Base-by-base conservation (phyloP, 2,888 invertebrate species). In the Globia sparganii region DNA sequence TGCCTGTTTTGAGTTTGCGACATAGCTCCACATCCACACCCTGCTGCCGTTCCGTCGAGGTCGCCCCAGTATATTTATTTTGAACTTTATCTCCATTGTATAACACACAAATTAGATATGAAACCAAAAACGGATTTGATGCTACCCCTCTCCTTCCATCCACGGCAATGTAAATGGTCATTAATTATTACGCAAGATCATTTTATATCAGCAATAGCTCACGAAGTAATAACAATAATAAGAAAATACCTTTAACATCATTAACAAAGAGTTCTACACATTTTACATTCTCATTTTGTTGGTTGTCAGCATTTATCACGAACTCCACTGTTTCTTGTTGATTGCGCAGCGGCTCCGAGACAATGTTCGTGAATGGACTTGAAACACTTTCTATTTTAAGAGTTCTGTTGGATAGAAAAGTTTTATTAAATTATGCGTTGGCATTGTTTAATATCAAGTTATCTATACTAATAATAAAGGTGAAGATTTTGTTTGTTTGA, bases 311-410 rank as follows among this genome's bases (percentile, higher is more conserved):
- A 61, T 67, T 81, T 21, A 87, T 83, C 5, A 87, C 73, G 25
- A 83, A 87, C 25, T 89, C 83, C 69, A 87, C 75, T 5, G 86
- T 76, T 21, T 86, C 84, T 65, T 84, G 86, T 75, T 87, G 83
- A 74, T 80, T 59, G n/a, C 62, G 59, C 5, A 74, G 46, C 5
- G 69, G 58, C 21, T 88, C 76, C 1, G 81, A 67, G 13, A 72
- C 78, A 46, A 84, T 65, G 59, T 86, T 86, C 2, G 84, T 71
- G 18, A 77, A 81, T 34, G 73, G 71, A 67, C 64, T 78, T 34
- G 79, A 31, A 61, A 80, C 59, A 72, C 34, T 78, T 71, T 84
- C 81, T 64, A 74, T 75, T 81, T 85, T 87, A 37, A 77, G 71
- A n/a, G 62, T 69, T 43, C 87, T 87, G 85, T 67, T 61, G 62